Base-by-base conservation (phyloP, 2,888 invertebrate species). In the Mythimna pallens region DNA sequence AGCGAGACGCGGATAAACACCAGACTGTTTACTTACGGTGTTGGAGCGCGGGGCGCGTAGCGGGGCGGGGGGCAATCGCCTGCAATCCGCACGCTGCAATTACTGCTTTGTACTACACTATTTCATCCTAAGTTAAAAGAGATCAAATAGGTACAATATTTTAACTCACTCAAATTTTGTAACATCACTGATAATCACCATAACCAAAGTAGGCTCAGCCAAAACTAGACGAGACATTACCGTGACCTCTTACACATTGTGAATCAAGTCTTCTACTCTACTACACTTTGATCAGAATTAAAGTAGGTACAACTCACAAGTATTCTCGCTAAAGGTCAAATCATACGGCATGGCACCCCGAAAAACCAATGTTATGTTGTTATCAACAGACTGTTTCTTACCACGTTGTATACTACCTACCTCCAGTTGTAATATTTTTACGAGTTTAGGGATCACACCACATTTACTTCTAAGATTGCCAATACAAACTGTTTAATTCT, bases 1-100 rank as follows among this genome's bases (percentile, higher is more conserved):
- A 95, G 96, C 95, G 96, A 96, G 96, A 96, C 95, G 96, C 95
- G 96, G 95, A 95, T 96, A 96, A 96, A 96, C 95, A 96, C 95
- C 95, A 95, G 94, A 96, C 96, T 96, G 96, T 96, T 96, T 96
- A 96, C 96, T 96, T 96, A 96, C 96, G 95, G 94, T 94, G 95
- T 92, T 94, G 92, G 93, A 94, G 94, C 92, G 94, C 94, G 94
- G 94, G 92, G 92, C 89, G 89, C 86, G 90, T 86, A 85, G 93
- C 92, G 93, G 93, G 92, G 93, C 84, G 93, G 88, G 94, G 93
- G 94, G 93, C 90, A 88, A 93, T 91, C 92, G 95, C 94, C 92
- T 95, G 95, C 95, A 96, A 95, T 95, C 95, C 95, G 95, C 95
- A 95, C 94, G 93, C 92, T 96, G 95, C 95, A 96, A 96, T 95